Conservation (phyloP, 2,888 invertebrate genomes). For the Stenchaetothrips biformis region DNA sequence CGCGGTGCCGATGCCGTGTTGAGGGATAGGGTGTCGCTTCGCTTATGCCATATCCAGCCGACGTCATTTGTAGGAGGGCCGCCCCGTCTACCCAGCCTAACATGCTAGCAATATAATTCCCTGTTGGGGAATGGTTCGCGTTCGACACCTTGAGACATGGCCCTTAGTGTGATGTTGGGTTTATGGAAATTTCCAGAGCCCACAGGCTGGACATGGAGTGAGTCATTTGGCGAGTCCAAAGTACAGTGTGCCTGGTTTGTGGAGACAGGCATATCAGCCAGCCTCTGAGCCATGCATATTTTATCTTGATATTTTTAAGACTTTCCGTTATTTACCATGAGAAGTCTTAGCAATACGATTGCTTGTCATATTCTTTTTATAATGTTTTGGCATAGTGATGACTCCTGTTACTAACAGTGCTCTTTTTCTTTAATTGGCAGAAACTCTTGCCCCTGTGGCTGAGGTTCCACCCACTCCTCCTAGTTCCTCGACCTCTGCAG, state of each 20-base stretch:
- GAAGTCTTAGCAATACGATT: background rate
- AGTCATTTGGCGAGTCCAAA: background rate
- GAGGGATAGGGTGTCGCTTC: background rate
- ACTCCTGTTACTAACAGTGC: too few species aligned
- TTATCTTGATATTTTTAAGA: background rate
- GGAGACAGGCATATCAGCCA: background rate
- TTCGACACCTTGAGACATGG: background rate
- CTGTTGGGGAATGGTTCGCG: background rate
- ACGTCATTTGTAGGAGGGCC: background rate
- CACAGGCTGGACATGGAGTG: background rate
- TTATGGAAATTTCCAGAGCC: background rate
- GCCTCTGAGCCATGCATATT: background rate
- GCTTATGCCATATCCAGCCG: background rate
- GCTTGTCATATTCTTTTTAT: background rate
- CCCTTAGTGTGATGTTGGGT: background rate
- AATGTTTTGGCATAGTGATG: too few species aligned
- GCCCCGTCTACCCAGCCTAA: background rate
- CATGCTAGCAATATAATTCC: background rate
- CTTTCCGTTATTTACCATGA: background rate
- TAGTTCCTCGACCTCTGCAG: conserved; percentile 28
- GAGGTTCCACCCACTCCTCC: conserved; percentile 27
- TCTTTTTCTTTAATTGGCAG: background rate
- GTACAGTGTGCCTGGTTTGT: background rate
- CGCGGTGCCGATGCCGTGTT: background rate
- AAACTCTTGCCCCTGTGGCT: background rate